A percentile compares a stretch with the other conserved stretches of the same genome.
phyloP scores from a whole-genome alignment of 2,888 invertebrate genomes.

The Drosophila hamatofila region DNA sequence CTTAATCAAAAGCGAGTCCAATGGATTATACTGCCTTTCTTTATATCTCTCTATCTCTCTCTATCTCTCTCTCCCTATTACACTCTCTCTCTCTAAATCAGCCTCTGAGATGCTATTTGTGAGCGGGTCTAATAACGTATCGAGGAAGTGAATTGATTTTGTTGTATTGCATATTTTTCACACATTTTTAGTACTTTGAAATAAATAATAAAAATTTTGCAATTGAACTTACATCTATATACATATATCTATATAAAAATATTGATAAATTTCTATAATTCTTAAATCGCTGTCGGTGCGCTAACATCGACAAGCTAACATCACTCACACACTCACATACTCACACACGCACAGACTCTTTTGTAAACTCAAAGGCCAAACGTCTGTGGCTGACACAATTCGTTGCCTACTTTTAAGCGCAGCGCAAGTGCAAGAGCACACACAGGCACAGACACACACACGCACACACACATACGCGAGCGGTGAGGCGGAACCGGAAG shows the following conservation, averaged over 20 bases:
- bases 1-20: neutral
- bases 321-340: neutral
- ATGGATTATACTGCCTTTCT: neutral
- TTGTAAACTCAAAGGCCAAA: neutral
- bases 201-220: neutral
- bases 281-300: neutral
- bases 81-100: neutral
- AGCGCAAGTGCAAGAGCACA: constrained; percentile 15
- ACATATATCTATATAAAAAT: neutral
- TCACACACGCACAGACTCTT: neutral
- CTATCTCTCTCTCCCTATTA: neutral
- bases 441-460: constrained; percentile 6
- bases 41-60: neutral
- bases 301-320: neutral
- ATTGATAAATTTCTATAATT: neutral
- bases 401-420: constrained; percentile 59
- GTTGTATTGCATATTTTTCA: no score
- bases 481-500: constrained; percentile 34
- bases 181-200: no score
- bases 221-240: neutral
- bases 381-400: constrained; percentile 50
- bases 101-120: neutral
- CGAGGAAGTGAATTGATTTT: no score
- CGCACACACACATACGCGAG: neutral
- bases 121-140: neutral